Evolutionary conservation across 2,113 vertebrate species (phyloP).

Genomic region (Fregetta grallaria): DNA sequence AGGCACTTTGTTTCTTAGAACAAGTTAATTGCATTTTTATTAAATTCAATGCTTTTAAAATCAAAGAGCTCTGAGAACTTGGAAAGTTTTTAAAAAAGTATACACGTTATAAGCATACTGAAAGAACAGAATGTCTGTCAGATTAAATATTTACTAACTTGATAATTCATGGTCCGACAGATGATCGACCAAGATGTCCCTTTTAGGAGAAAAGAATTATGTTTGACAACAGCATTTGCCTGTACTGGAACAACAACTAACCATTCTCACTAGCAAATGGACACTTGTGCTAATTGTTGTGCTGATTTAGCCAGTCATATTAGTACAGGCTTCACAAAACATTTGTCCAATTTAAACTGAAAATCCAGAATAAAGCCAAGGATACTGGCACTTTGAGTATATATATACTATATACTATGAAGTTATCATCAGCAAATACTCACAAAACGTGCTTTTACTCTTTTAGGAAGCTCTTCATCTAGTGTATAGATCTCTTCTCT

Average conservation of each 20-base stretch:
- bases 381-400: not conserved
- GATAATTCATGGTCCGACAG: not conserved
- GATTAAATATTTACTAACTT: not conserved
- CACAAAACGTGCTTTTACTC: conserved; percentile 95
- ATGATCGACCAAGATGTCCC: not conserved
- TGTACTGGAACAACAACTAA: not conserved
- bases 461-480: conserved; percentile 95
- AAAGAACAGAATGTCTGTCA: not conserved
- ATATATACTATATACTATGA: not conserved
- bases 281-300: not conserved
- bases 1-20: not conserved
- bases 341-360: not conserved
- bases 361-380: not conserved
- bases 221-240: not conserved
- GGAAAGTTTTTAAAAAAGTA: not conserved
- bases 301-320: not conserved
- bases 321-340: not conserved
- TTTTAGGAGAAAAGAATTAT: not conserved
- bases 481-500: conserved; percentile 93
- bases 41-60: not conserved
- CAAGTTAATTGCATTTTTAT: not conserved
- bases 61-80: not conserved
- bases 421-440: conserved; percentile 66
- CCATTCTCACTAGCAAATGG: not conserved
- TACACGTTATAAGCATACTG: not conserved